Evolutionary conservation across 37 sponge, comb jelly and placozoan genomes (phyloP).

Genomic region (Bolinopsis microptera): DNA sequence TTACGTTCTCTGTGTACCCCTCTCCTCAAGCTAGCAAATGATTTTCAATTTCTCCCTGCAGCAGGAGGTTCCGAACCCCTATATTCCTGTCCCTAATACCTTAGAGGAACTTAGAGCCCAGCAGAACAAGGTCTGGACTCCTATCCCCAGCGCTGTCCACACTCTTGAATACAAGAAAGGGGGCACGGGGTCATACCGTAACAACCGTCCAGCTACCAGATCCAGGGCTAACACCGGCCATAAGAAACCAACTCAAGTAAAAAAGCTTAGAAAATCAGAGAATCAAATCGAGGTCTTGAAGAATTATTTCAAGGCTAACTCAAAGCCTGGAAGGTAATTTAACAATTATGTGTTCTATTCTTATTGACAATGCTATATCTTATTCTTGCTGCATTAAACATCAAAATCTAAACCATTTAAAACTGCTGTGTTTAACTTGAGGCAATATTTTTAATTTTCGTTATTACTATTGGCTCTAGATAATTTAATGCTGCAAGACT

Average conservation of each 20-base stretch:
- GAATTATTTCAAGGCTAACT: neutral
- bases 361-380: too few species aligned
- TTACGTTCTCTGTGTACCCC: too few species aligned
- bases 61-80: neutral
- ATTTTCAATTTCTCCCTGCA: neutral
- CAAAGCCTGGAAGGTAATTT: conserved; percentile 54
- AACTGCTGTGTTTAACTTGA: too few species aligned
- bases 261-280: conserved; percentile 53
- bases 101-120: neutral
- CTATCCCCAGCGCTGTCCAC: neutral
- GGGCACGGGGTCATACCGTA: neutral
- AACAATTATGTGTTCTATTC: too few species aligned
- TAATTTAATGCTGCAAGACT: too few species aligned
- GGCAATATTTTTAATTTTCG: too few species aligned
- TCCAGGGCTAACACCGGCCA: neutral
- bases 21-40: neutral
- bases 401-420: too few species aligned
- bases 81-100: neutral
- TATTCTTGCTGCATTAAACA: too few species aligned
- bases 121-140: neutral
- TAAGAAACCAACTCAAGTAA: neutral
- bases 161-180: neutral
- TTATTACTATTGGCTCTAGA: too few species aligned
- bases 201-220: neutral
- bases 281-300: conserved; percentile 40